Base-by-base conservation (phyloP, 2,888 invertebrate species). In the Pilophorus perplexus region DNA sequence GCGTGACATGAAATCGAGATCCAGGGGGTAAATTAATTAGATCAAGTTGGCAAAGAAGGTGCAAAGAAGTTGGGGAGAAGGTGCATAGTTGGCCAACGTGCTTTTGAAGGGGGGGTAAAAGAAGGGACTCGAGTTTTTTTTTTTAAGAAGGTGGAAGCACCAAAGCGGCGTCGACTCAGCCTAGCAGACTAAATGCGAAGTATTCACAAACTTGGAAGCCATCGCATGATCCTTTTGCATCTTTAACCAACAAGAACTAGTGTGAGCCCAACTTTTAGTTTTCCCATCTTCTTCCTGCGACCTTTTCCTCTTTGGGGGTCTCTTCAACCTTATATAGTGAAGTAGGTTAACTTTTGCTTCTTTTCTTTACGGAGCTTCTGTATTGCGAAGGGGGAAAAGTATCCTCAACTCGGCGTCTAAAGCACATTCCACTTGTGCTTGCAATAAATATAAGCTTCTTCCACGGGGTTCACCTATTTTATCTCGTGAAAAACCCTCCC, bases 21-120 rank as follows among this genome's bases (percentile, higher is more conserved):
- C 42, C 6, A 59, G 59, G 59, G 8, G 59, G 25, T 40, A 59
- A 59, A 59, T 59, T 59, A 59, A 59, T 59, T 59, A 59, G 42
- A 14, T 8, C 6, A 12, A 33, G 33, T 33, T 12, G 33, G 33
- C 12, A n/a, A n/a, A n/a, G 46, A n/a, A 23, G 46, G 46, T 46
- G 25, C 22, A 46, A 22, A 46, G 23, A 12, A 14, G 46, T 46
- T 22, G 12, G 23, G 44, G 23, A 20, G 14, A 46, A 46, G n/a
- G n/a, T n/a, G n/a, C n/a, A n/a, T n/a, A n/a, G n/a, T n/a, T n/a
- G n/a, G n/a, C n/a, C n/a, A n/a, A n/a, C n/a, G n/a, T n/a, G n/a
- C n/a, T n/a, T n/a, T n/a, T n/a, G n/a, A n/a, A n/a, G n/a, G n/a
- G n/a, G n/a, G n/a, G n/a, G n/a, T n/a, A n/a, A n/a, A n/a, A n/a